These are phyloP conservation scores for Pristionchus mayeri DNA, from an alignment of 2,888 invertebrate genomes.

Conservation along the genomic window DNA sequence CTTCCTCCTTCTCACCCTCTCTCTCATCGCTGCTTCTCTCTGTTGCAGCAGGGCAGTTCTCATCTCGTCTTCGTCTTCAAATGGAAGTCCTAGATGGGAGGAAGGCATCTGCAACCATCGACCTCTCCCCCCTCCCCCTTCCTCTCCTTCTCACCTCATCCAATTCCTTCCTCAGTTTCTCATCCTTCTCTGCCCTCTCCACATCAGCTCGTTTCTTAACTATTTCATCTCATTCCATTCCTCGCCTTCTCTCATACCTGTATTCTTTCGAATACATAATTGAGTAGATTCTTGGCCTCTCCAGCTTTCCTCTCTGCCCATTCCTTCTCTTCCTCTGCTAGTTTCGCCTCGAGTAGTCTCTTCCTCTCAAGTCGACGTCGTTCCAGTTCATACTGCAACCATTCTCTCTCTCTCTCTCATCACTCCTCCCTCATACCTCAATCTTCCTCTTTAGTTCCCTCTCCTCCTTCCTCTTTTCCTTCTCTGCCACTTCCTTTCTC, in stretches of 20 bases:
- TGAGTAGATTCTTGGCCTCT: slow-evolving; percentile 60
- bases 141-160: slow-evolving; percentile 42
- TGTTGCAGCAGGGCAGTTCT: slow-evolving; percentile 58
- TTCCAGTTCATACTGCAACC: slow-evolving; percentile 57
- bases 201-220: slow-evolving; percentile 52
- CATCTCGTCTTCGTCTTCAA: slow-evolving; percentile 58
- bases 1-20: slow-evolving; percentile 51
- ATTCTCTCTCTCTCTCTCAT: background rate
- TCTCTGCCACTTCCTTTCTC: slow-evolving; percentile 53
- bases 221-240: background rate
- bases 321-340: slow-evolving; percentile 56
- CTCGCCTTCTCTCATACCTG: slow-evolving; percentile 48
- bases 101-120: slow-evolving; percentile 1
- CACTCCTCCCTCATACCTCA: slow-evolving; percentile 50
- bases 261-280: slow-evolving; percentile 60
- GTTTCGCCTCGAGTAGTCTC: slow-evolving; percentile 47
- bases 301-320: slow-evolving; percentile 49
- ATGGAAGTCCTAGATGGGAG: slow-evolving; percentile 21
- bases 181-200: slow-evolving; percentile 55
- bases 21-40: slow-evolving; percentile 59
- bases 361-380: slow-evolving; percentile 45
- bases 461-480: slow-evolving; percentile 57
- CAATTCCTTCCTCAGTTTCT: slow-evolving; percentile 54
- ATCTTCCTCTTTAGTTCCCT: slow-evolving; percentile 59
- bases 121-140: background rate